Base-by-base conservation (phyloP, 2,797 vertebrate species). In the Ciconia nigra region DNA sequence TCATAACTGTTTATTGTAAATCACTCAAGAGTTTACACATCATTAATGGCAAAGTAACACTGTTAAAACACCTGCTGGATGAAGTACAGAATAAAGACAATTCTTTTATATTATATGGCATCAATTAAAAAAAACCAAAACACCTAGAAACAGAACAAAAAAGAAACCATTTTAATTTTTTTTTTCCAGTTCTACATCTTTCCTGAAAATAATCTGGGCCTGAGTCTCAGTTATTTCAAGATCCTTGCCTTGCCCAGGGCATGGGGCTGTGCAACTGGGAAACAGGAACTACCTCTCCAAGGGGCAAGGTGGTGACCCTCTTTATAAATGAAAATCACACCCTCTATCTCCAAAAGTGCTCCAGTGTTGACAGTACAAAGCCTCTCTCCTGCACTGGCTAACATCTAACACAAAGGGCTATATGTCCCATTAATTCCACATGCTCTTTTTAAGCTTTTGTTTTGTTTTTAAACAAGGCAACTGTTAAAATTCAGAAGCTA, bases 1-100 rank as follows among this genome's bases (percentile, higher is more conserved):
- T 97, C 57, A 9, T 95, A 96, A 87, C 88, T 90, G 87, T 98
- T 98, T 98, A 98, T 96, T 98, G 96, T 93, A 97, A 98, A 98
- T 97, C 95, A 97, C 95, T 97, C 92, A 88, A 91, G 74, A 95
- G 93, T 97, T 96, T 91, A 95, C 91, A 98, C 83, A 78, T 95
- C 89, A 95, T 89, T 96, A 96, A 98, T 97, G 97, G 96, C 94
- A 97, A 98, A 98, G 84, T 93, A 97, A 97, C 95, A 97, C 90
- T 55, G 92, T 90, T 96, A 96, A 87, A 97, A 97, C 87, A 97
- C 93, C 95, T 94, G 89, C 93, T 81, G 76, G 95, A 93, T 96
- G 96, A 98, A 97, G 95, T 97, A 97, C 91, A 97, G 96, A 94
- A 95, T 89, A 94, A 95, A 89, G 93, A 98, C 87, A 93, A 96